Percentiles rank a stretch among this genome's conserved stretches.
Evolutionary conservation across 2,888 invertebrate genomes (phyloP).

Genomic region (Dryobota labecula): DNA sequence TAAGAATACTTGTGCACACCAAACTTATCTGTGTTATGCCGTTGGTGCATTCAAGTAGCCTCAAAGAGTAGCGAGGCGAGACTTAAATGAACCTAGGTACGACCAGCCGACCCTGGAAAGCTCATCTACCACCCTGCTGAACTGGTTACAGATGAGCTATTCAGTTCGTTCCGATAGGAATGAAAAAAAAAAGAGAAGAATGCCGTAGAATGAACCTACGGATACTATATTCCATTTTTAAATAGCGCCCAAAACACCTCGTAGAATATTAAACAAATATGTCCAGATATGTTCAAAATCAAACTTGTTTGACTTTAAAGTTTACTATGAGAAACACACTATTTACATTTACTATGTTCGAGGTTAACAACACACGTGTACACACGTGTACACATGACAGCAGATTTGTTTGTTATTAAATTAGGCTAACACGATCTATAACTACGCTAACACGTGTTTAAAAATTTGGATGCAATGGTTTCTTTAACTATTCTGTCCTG

Average conservation of each 20-base stretch:
- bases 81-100: not conserved
- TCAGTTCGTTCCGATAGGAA: not conserved
- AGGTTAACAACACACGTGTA: constrained; percentile 19
- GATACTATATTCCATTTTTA: not conserved
- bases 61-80: not conserved
- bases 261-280: not conserved
- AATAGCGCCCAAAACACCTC: not conserved
- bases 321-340: not conserved
- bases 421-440: constrained; percentile 2
- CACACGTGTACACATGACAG: constrained; percentile 14
- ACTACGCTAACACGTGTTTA: not conserved
- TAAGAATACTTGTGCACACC: not conserved
- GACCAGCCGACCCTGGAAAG: not conserved
- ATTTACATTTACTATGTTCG: constrained; percentile 9
- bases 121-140: not conserved
- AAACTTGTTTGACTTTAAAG: constrained; percentile 3
- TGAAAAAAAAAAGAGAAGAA: not conserved
- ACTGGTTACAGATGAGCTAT: not conserved
- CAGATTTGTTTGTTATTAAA: constrained; percentile 28
- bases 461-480: not conserved
- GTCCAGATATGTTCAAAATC: not conserved
- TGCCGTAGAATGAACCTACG: not conserved
- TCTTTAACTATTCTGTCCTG: not conserved
- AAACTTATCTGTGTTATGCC: not conserved
- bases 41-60: not conserved